Evolutionary conservation across 2,888 invertebrate species (phyloP).

Genomic region (Scaptomyza cyrtandrae): DNA sequence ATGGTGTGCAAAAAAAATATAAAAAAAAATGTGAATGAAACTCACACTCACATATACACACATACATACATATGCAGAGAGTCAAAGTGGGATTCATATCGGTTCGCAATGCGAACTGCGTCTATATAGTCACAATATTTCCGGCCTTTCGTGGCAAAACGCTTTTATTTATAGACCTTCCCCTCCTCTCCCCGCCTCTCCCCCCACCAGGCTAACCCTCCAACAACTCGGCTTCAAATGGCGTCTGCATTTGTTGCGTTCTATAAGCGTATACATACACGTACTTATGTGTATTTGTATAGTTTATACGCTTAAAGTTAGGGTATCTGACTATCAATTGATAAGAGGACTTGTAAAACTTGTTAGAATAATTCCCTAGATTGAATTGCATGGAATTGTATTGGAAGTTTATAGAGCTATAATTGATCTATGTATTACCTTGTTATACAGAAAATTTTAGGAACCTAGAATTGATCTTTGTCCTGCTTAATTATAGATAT

Average conservation of each 20-base stretch:
- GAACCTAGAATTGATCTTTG: too few relatives aligned
- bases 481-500: too few relatives aligned
- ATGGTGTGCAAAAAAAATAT: conserved; percentile 36
- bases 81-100: conserved; percentile 30
- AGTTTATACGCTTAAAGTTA: not conserved
- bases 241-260: conserved; percentile 29
- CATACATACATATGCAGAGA: conserved; percentile 1
- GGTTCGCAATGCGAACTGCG: conserved; percentile 6
- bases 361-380: not conserved
- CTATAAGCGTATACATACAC: not conserved
- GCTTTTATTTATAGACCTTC: conserved; percentile 51
- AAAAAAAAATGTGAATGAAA: conserved; percentile 55
- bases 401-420: not conserved
- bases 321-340: conserved; percentile 2
- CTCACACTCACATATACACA: conserved; percentile 18
- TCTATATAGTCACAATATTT: conserved; percentile 75
- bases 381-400: too few relatives aligned
- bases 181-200: not conserved
- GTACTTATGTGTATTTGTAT: too few relatives aligned
- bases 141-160: conserved; percentile 59
- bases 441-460: not conserved
- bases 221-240: conserved; percentile 38
- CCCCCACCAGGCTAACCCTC: not conserved
- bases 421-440: not conserved
- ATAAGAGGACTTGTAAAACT: not conserved